Evolutionary conservation across 2,888 invertebrate genomes (phyloP).

Genomic region (Callyntrura guangdongensis): DNA sequence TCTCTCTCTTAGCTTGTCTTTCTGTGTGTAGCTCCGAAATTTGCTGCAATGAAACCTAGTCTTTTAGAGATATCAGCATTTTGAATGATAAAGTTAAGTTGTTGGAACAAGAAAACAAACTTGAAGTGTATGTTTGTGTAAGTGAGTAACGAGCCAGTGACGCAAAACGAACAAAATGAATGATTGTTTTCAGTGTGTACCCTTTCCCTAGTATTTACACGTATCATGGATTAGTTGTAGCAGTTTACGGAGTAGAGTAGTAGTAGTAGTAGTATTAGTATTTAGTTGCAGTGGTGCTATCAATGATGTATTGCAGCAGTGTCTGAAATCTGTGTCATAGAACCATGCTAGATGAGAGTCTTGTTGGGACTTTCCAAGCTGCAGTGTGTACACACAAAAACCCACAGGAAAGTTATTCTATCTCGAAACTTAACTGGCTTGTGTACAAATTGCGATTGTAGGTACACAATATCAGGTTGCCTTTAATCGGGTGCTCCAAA

Average conservation of each 20-base stretch:
- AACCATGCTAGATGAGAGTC: not conserved
- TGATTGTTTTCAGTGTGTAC: constrained; percentile 39
- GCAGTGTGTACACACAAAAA: not conserved
- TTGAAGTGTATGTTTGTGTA: constrained; percentile 32
- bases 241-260: not conserved
- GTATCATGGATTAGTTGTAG: not conserved
- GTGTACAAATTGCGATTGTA: too few relatives aligned
- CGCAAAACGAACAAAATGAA: constrained; percentile 56
- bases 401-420: constrained; percentile 20
- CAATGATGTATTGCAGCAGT: constrained; percentile 14
- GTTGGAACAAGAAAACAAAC: constrained; percentile 52
- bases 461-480: too few relatives aligned
- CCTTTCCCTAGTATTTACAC: constrained; percentile 9
- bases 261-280: too few relatives aligned
- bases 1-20: not conserved
- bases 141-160: constrained; percentile 20
- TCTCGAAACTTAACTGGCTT: not conserved
- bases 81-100: constrained; percentile 34
- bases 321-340: constrained; percentile 48
- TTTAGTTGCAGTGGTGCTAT: not conserved
- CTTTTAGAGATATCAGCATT: constrained; percentile 21
- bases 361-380: not conserved
- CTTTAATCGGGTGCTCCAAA: too few relatives aligned
- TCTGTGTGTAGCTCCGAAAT: not conserved
- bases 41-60: not conserved